Evolutionary conservation across 2,888 invertebrate species (phyloP).

Genomic region (Linhomoeus sp.): DNA sequence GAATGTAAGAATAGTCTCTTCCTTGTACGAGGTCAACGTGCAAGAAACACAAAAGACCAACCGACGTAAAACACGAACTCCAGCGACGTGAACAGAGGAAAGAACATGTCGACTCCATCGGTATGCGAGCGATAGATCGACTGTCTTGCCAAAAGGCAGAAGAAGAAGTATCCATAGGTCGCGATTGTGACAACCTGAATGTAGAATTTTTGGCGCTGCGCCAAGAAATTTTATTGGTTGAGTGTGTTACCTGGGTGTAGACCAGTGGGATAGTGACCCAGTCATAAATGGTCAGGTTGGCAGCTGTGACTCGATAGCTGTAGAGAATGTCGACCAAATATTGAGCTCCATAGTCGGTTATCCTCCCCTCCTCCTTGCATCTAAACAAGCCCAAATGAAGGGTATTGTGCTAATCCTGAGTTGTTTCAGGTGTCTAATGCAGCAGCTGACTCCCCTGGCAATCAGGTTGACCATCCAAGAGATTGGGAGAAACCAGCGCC

Average conservation of each 20-base stretch:
- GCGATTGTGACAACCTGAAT: no score
- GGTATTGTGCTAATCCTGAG: not conserved
- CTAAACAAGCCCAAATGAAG: not conserved
- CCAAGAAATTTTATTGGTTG: not conserved
- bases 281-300: slow-evolving; percentile 25
- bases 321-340: not conserved
- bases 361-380: not conserved
- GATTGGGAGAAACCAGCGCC: slow-evolving; percentile 1
- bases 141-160: no score
- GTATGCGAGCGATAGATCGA: not conserved
- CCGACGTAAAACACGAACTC: slow-evolving; percentile 1
- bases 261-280: slow-evolving; percentile 32
- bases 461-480: slow-evolving; percentile 3
- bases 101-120: not conserved
- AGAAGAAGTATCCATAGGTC: no score
- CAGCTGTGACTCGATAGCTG: not conserved
- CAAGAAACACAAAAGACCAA: no score
- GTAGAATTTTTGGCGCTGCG: not conserved
- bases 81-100: not conserved
- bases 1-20: no score
- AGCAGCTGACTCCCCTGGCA: not conserved
- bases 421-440: not conserved
- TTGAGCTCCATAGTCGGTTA: not conserved
- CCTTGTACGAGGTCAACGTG: no score
- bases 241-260: slow-evolving; percentile 19